These are phyloP conservation scores for Phalera bucephala DNA, from an alignment of 2,888 invertebrate genomes.

Conservation along the genomic window DNA sequence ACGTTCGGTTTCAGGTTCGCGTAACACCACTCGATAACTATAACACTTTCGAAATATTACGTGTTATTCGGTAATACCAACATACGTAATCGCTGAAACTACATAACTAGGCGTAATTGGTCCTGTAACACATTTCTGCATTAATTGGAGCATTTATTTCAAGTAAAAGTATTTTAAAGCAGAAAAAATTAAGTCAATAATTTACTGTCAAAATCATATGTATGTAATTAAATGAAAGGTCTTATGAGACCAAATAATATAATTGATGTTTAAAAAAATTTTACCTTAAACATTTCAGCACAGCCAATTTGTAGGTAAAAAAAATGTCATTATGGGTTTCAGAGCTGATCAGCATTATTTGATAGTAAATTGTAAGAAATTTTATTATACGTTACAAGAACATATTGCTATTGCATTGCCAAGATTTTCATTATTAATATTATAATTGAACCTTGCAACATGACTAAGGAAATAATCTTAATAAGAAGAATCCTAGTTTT, in stretches of 20 bases:
- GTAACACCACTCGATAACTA: conserved; percentile 71
- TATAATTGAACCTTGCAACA: background rate
- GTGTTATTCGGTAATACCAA: conserved; percentile 69
- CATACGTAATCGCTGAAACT: conserved; percentile 63
- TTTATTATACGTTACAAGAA: background rate
- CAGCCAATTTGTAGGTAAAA: too few species aligned
- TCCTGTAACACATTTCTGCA: conserved; percentile 23
- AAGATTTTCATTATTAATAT: background rate
- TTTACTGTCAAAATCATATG: background rate
- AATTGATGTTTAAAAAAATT: too few species aligned
- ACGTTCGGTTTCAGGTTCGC: conserved; percentile 78
- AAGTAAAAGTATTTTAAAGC: background rate
- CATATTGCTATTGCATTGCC: background rate
- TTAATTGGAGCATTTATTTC: conserved; percentile 19
- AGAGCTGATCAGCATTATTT: too few species aligned
- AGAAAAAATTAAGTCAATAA: background rate
- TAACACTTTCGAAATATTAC: conserved; percentile 78
- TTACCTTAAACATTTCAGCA: too few species aligned
- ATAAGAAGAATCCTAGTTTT: background rate
- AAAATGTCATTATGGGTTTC: too few species aligned
- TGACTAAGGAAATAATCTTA: background rate
- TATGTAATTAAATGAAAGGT: too few species aligned
- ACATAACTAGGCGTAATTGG: conserved; percentile 28
- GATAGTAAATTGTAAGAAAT: too few species aligned
- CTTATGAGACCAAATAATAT: too few species aligned